Conservation (phyloP, 2,113 vertebrate species). For the Dunckerocampus dactyliophorus region DNA sequence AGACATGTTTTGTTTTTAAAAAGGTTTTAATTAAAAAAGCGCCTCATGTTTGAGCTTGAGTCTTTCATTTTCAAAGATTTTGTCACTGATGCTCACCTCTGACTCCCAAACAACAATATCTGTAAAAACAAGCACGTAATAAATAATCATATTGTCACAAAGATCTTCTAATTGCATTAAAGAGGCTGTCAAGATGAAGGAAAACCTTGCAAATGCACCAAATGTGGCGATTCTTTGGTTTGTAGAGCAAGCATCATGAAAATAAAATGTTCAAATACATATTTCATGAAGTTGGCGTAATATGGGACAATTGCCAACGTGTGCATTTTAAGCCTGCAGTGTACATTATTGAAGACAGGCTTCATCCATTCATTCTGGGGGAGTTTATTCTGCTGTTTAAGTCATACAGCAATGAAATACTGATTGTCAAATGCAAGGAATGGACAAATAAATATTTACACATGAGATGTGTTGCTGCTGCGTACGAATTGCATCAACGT, state of each 20-base stretch:
- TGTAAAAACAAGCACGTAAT: neutral
- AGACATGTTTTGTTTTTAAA: too few species aligned
- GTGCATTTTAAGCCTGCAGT: constrained; percentile 43
- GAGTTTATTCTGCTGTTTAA: constrained; percentile 43
- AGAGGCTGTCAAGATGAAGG: too few species aligned
- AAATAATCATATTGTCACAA: neutral
- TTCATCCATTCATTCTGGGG: constrained; percentile 5
- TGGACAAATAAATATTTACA: constrained; percentile 36
- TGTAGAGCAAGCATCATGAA: constrained; percentile 62
- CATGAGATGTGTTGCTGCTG: too few species aligned
- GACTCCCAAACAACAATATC: too few species aligned
- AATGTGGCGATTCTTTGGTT: constrained; percentile 35
- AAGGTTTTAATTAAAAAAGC: too few species aligned
- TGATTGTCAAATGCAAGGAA: neutral
- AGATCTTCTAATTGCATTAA: too few species aligned
- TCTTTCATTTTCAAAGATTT: too few species aligned
- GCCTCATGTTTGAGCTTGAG: too few species aligned
- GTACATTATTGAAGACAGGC: constrained; percentile 64
- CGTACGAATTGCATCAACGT: too few species aligned
- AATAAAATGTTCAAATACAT: constrained; percentile 67
- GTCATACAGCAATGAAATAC: neutral
- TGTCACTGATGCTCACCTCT: too few species aligned
- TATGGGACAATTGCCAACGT: constrained; percentile 62
- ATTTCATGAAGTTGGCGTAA: constrained; percentile 58
- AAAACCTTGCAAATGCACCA: constrained; percentile 9